Conservation (phyloP, 92 coral and sea anemone species). For the Muricea muricata region DNA sequence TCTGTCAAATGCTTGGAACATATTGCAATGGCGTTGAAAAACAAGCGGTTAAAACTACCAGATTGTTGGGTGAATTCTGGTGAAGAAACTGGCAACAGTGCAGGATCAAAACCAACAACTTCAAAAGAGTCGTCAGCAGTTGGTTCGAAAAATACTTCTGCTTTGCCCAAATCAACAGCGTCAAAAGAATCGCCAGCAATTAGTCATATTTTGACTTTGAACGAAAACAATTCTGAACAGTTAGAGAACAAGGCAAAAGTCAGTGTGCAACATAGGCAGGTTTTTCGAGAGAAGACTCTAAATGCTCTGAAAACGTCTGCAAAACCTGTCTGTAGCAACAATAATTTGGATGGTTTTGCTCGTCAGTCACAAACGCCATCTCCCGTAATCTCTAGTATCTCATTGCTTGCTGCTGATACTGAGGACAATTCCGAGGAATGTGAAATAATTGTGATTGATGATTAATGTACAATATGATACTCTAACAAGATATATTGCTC, state of each 20-base stretch:
- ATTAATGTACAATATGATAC: too few relatives aligned
- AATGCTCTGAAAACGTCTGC: background rate
- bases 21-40: background rate
- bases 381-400: background rate
- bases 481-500: too few relatives aligned
- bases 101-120: background rate
- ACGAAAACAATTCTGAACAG: background rate
- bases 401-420: background rate
- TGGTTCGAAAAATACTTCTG: background rate
- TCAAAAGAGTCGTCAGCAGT: background rate
- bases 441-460: too few relatives aligned
- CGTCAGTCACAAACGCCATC: background rate
- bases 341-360: background rate
- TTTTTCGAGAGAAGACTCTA: conserved; percentile 18
- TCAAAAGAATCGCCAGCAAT: background rate
- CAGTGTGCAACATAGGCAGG: background rate
- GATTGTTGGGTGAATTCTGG: background rate
- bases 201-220: background rate
- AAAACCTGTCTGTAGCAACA: background rate
- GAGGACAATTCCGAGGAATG: too few relatives aligned
- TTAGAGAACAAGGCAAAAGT: background rate
- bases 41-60: conserved; percentile 20
- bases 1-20: background rate
- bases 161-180: background rate
- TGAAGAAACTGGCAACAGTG: background rate